Evolutionary conservation across 2,113 vertebrate genomes (phyloP).

Genomic region (Recurvirostra avosetta): DNA sequence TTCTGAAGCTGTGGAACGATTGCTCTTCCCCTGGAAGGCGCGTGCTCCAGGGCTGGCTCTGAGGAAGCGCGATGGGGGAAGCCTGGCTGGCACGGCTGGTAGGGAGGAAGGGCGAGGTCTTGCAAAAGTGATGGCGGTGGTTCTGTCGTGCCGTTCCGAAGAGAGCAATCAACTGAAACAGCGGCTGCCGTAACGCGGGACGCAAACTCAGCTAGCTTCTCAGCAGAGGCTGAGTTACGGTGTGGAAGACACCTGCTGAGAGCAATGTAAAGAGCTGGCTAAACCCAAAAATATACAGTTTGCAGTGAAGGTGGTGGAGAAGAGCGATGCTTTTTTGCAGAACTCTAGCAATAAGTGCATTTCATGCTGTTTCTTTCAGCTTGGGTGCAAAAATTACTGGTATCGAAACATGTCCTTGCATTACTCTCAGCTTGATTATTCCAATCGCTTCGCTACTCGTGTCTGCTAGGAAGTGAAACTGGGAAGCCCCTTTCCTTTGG

Average conservation of each 20-base stretch:
- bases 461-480: background rate
- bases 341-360: background rate
- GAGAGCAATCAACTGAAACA: background rate
- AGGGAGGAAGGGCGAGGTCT: background rate
- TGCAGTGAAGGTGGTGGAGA: background rate
- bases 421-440: background rate
- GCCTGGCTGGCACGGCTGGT: background rate
- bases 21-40: background rate
- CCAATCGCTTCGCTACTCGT: background rate
- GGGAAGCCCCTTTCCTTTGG: background rate
- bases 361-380: background rate
- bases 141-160: rapidly evolving
- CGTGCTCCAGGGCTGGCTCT: background rate
- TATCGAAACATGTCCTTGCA: background rate
- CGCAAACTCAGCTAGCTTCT: background rate
- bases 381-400: background rate
- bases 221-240: background rate
- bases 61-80: background rate
- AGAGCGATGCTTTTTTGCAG: background rate
- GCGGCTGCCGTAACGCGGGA: rapidly evolving
- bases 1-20: background rate
- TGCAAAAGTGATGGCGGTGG: background rate
- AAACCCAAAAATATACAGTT: background rate
- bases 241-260: background rate
- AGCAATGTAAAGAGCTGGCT: background rate